A percentile compares a stretch with the other conserved stretches of the same genome.
phyloP scores from a whole-genome alignment of 2,797 vertebrate genomes.

The Notolabrus celidotus region DNA sequence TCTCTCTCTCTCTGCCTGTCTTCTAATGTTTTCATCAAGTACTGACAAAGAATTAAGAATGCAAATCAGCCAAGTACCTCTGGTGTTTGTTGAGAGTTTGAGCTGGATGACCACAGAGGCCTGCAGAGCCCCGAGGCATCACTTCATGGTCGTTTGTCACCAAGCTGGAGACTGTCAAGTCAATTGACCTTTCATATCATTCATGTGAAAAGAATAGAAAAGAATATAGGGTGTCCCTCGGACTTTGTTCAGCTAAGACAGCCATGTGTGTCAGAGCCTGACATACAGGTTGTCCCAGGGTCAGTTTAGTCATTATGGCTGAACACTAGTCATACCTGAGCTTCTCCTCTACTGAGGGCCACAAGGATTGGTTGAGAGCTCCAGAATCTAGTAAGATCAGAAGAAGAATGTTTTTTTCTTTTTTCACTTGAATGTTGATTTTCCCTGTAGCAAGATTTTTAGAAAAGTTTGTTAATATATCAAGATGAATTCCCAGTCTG shows the following conservation, averaged over 20 bases:
- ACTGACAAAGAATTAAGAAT: conserved; percentile 39
- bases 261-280: not conserved
- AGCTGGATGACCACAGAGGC: conserved; percentile 45
- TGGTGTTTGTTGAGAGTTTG: conserved; percentile 30
- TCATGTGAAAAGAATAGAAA: conserved; percentile 13
- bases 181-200: conserved; percentile 44
- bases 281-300: not conserved
- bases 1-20: conserved; percentile 35
- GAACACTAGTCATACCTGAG: not conserved
- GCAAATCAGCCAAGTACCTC: conserved; percentile 29
- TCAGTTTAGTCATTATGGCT: not conserved
- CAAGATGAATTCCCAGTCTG: too few species aligned
- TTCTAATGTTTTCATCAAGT: conserved; percentile 37
- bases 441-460: too few species aligned
- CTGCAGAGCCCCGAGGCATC: conserved; percentile 37
- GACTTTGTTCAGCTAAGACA: not conserved
- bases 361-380: not conserved
- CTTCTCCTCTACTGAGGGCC: not conserved
- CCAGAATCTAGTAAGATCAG: not conserved
- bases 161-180: conserved; percentile 56
- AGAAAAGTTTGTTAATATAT: too few species aligned
- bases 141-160: conserved; percentile 46
- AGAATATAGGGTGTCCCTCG: not conserved
- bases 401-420: not conserved
- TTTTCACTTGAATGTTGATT: not conserved